Base-by-base conservation (phyloP, 2,888 invertebrate genomes). In the Polyommatus iphigenia region DNA sequence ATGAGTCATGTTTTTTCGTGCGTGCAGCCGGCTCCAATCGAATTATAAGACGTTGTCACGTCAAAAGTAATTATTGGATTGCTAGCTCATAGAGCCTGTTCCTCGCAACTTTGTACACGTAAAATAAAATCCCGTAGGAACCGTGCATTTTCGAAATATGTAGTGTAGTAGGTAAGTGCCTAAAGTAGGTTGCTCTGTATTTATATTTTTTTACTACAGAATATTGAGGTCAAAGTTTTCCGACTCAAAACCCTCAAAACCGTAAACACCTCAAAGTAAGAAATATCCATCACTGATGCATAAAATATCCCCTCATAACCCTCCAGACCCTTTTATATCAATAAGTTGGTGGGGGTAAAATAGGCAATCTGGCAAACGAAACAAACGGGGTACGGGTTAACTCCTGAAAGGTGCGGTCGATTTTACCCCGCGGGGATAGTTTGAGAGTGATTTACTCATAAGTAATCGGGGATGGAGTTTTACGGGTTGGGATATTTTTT, bases 351-450 rank as follows among this genome's bases (percentile, higher is more conserved):
- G 77, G 71, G 71, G 71, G 77, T 85, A 84, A 85, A 85, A 85
- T 85, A 82, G 82, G 79, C 83, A 85, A 87, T 88, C 81, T 82
- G 84, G 83, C 85, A 84, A 85, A 82, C 84, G 83, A 85, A 88
- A 88, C 87, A 87, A 86, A 84, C 81, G 80, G 78, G 79, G 75
- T 90, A 67, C 62, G 29, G 67, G 29, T 15, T 67, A 32, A 67
- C 62, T 67, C 62, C 62, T 86, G 85, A 84, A 85, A 87, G 88
- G 88, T 86, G 89, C 87, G 91, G 91, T 89, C 91, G 88, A 91
- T 91, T 84, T 88, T 87, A 84, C 92, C 85, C 89, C 79, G 89
- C 88, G 91, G 87, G 82, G 78, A 80, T 84, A 87, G 88, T 88
- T 46, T 90, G 83, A 83, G 81, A 82, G 81, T 87, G 88, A 84